Evolutionary conservation across 2,888 invertebrate genomes (phyloP), one percentile per base, ranked within the genome.

Genomic region (Chorisops tibialis): DNA sequence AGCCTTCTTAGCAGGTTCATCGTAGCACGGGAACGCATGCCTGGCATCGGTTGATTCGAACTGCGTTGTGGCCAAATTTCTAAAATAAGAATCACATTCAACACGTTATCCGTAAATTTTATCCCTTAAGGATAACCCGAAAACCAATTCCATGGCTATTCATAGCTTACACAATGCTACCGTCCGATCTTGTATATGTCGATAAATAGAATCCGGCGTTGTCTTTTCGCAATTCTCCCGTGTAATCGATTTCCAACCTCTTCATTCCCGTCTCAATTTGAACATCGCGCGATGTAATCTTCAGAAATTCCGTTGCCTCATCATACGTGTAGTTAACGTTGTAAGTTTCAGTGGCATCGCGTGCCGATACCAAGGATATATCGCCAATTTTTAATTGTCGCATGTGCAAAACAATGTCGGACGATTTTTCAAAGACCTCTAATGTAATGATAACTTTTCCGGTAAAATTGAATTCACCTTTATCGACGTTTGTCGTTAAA

Each of bases 1-100:
- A 0, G 94, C 91, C 70, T 94, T 92, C 78, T 88, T 84, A 7
- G 85, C 70, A 0, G 77, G 77, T 59, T 75, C 86, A 68, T 90
- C 90, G 70, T 85, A 89, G 70, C 90, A 90, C 0, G 90, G 90
- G 72, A 90, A 89, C 0, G 85, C 88, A 47, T 81, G 80, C 1
- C 88, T 82, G 0, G 87, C 86, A 62, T 82, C 81, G 0, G 84
- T 84, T 0, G 86, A 82, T 72, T 88, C 86, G 59, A 89, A 84
- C 65, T 88, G 87, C 0, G 88, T 87, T 1, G 86, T 82, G 2
- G 85, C 83, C 14, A 88, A 72, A 21, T 71, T 73, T 48, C 75
- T 66, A 62, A 3, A 63, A 62, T 5, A 14, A 41, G 12, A 41
- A 14, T 14, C n/a, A n/a, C n/a, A n/a, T n/a, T 37, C n/a, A n/a